Evolutionary conservation across 2,888 invertebrate species (phyloP).

Genomic region (Lochmaea capreae): DNA sequence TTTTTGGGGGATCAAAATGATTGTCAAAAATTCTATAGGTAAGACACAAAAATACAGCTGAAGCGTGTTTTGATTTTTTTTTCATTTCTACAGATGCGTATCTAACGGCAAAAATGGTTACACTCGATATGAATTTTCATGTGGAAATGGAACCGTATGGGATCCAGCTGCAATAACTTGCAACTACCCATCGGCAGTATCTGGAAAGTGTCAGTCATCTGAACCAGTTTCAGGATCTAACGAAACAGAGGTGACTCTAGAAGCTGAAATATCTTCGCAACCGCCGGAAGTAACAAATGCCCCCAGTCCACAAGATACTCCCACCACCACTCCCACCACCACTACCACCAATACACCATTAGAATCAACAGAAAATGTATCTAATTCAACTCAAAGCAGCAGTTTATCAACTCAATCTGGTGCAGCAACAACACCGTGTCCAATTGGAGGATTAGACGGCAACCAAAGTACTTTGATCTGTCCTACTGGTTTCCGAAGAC

Average conservation of each 20-base stretch:
- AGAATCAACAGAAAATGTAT: conserved; percentile 3
- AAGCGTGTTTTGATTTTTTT: background rate
- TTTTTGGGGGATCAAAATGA: conserved; percentile 57
- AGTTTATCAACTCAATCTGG: conserved; percentile 3
- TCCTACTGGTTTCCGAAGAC: conserved; percentile 84
- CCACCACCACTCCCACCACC: background rate
- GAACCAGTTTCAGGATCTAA: background rate
- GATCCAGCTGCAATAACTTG: conserved; percentile 76
- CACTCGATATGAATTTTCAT: conserved; percentile 75
- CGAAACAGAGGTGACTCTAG: background rate
- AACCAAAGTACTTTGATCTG: conserved; percentile 81
- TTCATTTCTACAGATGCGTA: conserved; percentile 78
- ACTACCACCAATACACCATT: background rate
- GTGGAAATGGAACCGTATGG: conserved; percentile 79
- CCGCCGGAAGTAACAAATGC: conserved; percentile 4
- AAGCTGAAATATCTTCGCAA: background rate
- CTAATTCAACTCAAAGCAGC: background rate
- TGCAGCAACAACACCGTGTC: conserved; percentile 56
- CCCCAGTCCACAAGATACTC: background rate
- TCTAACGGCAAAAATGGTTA: conserved; percentile 68
- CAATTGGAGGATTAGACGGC: conserved; percentile 72
- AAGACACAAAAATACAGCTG: conserved; percentile 19
- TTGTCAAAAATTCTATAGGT: conserved; percentile 61
- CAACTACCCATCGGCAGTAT: conserved; percentile 72
- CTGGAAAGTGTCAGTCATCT: conserved; percentile 38